Percentiles rank a stretch among this genome's conserved stretches.
These are phyloP conservation scores for Mongoloraphidia duomilia DNA, from an alignment of 2,888 invertebrate genomes.

Conservation along the genomic window DNA sequence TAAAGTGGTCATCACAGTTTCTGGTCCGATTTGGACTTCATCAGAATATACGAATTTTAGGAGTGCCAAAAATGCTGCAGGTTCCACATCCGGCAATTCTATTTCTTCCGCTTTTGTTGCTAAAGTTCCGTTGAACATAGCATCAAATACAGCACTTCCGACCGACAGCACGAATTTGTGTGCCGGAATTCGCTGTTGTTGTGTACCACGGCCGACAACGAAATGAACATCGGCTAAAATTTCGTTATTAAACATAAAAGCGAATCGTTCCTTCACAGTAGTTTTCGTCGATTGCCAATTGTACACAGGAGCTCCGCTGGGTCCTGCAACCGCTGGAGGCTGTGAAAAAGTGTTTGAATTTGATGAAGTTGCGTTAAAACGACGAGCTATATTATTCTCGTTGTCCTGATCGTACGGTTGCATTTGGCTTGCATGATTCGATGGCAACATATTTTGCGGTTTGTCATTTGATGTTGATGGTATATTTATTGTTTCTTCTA, in stretches of 20 bases:
- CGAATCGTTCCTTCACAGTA: conserved; percentile 59
- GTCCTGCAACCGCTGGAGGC: conserved; percentile 28
- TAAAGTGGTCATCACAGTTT: conserved; percentile 74
- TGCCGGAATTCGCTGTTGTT: conserved; percentile 58
- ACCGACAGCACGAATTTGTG: conserved; percentile 68
- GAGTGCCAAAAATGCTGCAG: conserved; percentile 62
- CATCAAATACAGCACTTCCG: conserved; percentile 75
- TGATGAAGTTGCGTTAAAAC: background rate
- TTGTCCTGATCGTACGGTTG: conserved; percentile 22
- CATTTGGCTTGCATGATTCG: conserved; percentile 26
- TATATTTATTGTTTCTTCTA: too few species aligned
- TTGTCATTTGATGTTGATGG: conserved; percentile 1
- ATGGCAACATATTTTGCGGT: conserved; percentile 39
- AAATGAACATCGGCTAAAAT: conserved; percentile 61
- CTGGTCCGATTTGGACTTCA: conserved; percentile 69
- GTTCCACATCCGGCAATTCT: conserved; percentile 72
- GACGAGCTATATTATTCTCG: conserved; percentile 24
- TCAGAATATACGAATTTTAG: conserved; percentile 64
- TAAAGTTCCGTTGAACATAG: conserved; percentile 69
- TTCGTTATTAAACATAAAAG: conserved; percentile 51
- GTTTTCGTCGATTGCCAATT: conserved; percentile 64
- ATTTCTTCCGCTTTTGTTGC: conserved; percentile 55
- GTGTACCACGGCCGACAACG: conserved; percentile 56
- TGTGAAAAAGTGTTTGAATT: conserved; percentile 15
- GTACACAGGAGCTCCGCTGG: conserved; percentile 35